phyloP scores from a whole-genome alignment of 2,113 vertebrate genomes.

The Verasper variegatus region DNA sequence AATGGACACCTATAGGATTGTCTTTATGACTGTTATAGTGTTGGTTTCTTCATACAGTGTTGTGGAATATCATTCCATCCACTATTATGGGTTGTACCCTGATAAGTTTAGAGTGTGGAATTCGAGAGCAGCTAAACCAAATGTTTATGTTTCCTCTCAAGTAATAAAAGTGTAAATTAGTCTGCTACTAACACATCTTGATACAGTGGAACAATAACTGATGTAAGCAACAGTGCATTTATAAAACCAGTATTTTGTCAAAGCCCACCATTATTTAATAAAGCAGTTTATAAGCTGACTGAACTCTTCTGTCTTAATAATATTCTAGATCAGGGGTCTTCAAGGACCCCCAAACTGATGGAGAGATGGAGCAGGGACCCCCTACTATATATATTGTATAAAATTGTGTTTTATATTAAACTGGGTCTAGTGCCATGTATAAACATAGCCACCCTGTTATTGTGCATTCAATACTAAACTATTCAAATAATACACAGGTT shows the following conservation, averaged over 20 bases:
- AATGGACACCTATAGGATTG: not conserved
- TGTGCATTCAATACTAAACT: no score
- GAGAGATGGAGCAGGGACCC: no score
- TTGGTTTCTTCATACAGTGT: constrained; percentile 35
- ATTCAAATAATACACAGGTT: no score
- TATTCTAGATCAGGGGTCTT: not conserved
- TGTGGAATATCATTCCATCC: constrained; percentile 13
- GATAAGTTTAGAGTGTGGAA: not conserved
- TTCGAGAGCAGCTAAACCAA: not conserved
- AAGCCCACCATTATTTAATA: not conserved
- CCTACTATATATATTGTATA: no score
- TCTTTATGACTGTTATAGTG: constrained; percentile 5
- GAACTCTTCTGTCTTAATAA: not conserved
- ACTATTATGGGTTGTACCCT: not conserved
- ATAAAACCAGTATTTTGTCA: constrained; percentile 18
- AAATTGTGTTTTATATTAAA: no score
- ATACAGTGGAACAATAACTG: not conserved
- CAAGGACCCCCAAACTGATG: no score
- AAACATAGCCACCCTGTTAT: no score
- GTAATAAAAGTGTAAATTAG: not conserved
- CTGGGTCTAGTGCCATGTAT: no score
- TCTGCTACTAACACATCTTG: not conserved
- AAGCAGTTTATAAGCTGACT: constrained; percentile 7
- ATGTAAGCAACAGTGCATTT: constrained; percentile 6
- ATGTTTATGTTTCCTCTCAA: not conserved